A percentile compares a stretch with the other conserved stretches of the same genome.
phyloP scores from a whole-genome alignment of 35 echinoderm and acorn worm species.

The Diadema setosum region DNA sequence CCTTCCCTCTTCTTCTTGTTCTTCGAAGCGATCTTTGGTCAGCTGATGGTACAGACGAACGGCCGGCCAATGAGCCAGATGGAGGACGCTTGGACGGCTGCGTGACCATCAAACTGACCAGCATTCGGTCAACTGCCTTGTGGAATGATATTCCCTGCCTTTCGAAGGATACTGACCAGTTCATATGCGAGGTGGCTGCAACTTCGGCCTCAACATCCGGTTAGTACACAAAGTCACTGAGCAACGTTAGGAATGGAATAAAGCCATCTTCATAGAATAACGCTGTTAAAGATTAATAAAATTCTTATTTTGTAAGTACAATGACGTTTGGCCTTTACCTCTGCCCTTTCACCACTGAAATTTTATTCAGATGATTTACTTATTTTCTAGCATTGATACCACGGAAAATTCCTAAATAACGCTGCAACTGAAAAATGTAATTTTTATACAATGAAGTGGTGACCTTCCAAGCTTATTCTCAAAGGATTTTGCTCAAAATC shows the following conservation, averaged over 20 bases:
- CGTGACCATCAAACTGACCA: conserved; percentile 28
- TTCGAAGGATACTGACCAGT: conserved; percentile 49
- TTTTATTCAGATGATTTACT: not conserved
- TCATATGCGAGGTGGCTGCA: conserved; percentile 58
- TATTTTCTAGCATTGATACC: too few species aligned
- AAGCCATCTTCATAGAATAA: too few species aligned
- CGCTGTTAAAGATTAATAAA: too few species aligned
- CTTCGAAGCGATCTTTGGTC: too few species aligned
- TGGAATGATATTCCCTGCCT: conserved; percentile 93
- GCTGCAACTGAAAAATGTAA: too few species aligned
- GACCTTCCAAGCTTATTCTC: too few species aligned
- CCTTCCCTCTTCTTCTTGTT: too few species aligned
- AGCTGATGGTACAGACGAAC: too few species aligned
- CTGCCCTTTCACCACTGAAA: not conserved
- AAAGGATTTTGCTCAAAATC: too few species aligned
- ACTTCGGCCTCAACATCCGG: not conserved
- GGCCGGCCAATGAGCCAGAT: conserved; percentile 45
- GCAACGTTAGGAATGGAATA: not conserved
- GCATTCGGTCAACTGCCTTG: conserved; percentile 59
- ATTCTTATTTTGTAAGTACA: not conserved
- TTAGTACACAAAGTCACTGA: not conserved
- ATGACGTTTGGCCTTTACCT: not conserved
- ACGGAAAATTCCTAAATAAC: too few species aligned
- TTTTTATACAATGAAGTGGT: too few species aligned
- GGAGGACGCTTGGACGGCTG: conserved; percentile 79